Evolutionary conservation across 2,797 vertebrate genomes (phyloP), one percentile per base, ranked within the genome.

Genomic region (Lagocephalus sceleratus): DNA sequence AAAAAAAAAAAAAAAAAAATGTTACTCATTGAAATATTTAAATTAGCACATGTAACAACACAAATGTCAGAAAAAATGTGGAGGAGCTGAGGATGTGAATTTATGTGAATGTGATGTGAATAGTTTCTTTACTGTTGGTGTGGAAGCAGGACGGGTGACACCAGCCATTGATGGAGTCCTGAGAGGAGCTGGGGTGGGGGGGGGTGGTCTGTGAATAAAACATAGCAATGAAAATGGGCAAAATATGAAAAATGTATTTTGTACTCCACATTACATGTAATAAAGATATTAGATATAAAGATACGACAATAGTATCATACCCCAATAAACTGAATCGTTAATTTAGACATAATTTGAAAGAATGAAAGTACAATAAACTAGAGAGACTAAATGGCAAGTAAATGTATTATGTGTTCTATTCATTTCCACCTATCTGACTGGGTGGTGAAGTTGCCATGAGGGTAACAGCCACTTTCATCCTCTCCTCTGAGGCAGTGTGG

Each of bases 401-500:
- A n/a, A n/a, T n/a, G n/a, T n/a, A n/a, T n/a, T n/a, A n/a, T n/a
- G n/a, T 25, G 4, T 25, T 25, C 23, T 25, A 25, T 25, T 7
- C 23, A 25, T 25, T 8, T 19, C 17, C n/a, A 91, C 90, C 85
- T 90, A 73, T 73, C 60, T 5, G 75, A 73, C 21, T 66, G 79
- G 3, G 67, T 68, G 0, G 82, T 79, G 25, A 69, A 46, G 14
- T 62, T 67, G 6, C 51, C 39, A 1, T 48, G 48, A 3, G 57
- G 49, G 32, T 52, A 32, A 19, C 94, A 95, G 71, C 81, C 87
- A 0, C 22, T 63, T 78, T 95, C 94, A 14, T 95, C 93, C 0
- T 92, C 85, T 64, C 90, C 85, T 1, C 85, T 84, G 1, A 85
- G 85, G 35, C 95, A 95, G 72, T 95, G 85, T 0, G 77, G 69